Evolutionary conservation across 2,888 invertebrate genomes (phyloP), one percentile per base, ranked within the genome.

Genomic region (Candidula unifasciata): DNA sequence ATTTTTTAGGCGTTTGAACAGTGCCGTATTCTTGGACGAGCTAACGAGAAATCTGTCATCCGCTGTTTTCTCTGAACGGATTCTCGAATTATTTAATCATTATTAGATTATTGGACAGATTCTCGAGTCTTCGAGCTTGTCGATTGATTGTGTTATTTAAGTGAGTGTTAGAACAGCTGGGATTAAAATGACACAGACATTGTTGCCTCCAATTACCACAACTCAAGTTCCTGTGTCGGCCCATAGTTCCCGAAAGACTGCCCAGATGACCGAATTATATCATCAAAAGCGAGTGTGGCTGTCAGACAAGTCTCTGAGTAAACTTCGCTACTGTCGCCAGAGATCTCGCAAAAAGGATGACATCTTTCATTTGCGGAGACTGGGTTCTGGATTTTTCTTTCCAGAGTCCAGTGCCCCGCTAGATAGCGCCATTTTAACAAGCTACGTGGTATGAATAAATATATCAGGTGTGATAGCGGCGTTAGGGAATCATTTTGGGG

Each of bases 301-400:
- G 3, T 83, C 83, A 33, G n/a, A 77, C 37, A 83, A 68, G 27
- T 10, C 35, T 24, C 69, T 83, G 37, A 27, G 54, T 66, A 83
- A 78, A 30, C 60, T 83, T 33, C 78, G 83, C 8, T 83, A 83
- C 73, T 83, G 83, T 24, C 78, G 83, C 3, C 83, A 83, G 73
- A 60, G 83, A 18, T 83, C 83, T 0, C 57, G 79, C 60, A 79
- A 35, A 30, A 85, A 71, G 35, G 83, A 83, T 24, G 87, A 88
- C 44, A n/a, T 80, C 3, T 82, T 87, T 3, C 89, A 88, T 69
- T 86, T 89, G 16, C 88, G 90, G 1, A 85, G 91, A 10, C 88
- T 92, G 44, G 92, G 92, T 1, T 91, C 89, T 21, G 92, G 92
- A 35, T 88, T 90, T 78, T 82, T 89, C 44, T 87, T 88, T 1